Conservation (phyloP, 2,888 invertebrate species). For the Lasioglossum leucozonium region DNA sequence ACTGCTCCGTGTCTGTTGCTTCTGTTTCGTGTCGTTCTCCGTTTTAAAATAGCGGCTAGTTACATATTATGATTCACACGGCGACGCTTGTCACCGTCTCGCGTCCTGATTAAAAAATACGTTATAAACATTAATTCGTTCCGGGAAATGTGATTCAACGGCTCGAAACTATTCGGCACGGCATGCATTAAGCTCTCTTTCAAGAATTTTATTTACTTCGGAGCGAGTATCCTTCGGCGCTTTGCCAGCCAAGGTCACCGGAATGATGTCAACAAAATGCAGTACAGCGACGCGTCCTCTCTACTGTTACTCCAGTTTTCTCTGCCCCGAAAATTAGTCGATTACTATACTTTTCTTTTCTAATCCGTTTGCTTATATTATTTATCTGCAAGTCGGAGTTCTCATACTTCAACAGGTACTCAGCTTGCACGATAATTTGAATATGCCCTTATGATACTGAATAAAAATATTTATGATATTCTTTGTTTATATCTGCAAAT, state of each 20-base stretch:
- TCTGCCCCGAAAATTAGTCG: background rate
- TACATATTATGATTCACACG: background rate
- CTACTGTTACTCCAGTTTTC: background rate
- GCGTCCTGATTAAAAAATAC: background rate
- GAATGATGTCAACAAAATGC: conserved; percentile 25
- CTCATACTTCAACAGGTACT: too few relatives aligned
- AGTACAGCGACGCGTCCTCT: background rate
- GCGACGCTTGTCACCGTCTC: background rate
- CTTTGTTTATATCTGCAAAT: background rate
- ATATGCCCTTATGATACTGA: background rate
- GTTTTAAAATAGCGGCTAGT: background rate
- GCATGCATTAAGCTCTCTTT: background rate
- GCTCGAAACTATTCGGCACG: background rate
- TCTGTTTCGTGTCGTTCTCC: background rate
- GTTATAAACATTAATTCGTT: background rate
- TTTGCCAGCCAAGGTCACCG: background rate
- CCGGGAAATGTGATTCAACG: background rate
- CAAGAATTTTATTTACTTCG: background rate
- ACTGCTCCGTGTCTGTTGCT: background rate
- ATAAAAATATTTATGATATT: background rate
- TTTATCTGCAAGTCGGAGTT: background rate
- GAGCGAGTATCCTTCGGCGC: background rate
- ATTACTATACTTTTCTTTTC: background rate
- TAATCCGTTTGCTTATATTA: background rate
- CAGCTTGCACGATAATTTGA: too few relatives aligned